phyloP scores from a whole-genome alignment of 2,797 vertebrate genomes.

The Naso thynnoides region DNA sequence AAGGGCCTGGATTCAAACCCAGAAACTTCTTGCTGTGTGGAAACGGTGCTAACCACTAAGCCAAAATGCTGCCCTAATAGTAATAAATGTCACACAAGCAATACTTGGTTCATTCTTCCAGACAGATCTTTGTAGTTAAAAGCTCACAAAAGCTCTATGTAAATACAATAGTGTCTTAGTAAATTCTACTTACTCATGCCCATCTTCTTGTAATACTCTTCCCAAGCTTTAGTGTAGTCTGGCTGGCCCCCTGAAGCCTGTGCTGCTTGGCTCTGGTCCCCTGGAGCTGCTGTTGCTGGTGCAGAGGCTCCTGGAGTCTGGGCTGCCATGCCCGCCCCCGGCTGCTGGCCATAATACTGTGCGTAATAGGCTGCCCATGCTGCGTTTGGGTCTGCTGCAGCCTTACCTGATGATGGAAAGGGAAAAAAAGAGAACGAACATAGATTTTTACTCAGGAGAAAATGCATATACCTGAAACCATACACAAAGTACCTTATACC shows the following conservation, averaged over 20 bases:
- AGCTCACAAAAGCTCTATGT: slow-evolving; percentile 9
- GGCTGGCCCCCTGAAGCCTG: slow-evolving; percentile 87
- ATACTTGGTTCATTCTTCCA: no score
- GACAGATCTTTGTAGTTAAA: not conserved
- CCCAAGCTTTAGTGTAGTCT: slow-evolving; percentile 95
- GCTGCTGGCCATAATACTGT: slow-evolving; percentile 95
- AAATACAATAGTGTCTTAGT: not conserved
- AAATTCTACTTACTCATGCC: slow-evolving; percentile 86
- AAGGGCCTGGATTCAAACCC: no score
- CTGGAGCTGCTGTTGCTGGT: slow-evolving; percentile 70
- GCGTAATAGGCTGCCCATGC: slow-evolving; percentile 97
- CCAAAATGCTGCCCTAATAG: no score
- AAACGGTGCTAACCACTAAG: no score
- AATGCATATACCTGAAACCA: no score
- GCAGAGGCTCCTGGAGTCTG: slow-evolving; percentile 85
- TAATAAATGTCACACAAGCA: not conserved
- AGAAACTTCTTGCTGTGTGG: no score
- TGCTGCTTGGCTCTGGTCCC: slow-evolving; percentile 82
- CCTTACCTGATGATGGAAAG: slow-evolving; percentile 82
- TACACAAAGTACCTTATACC: no score
- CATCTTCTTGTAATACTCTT: slow-evolving; percentile 96
- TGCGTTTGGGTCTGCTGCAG: slow-evolving; percentile 90
- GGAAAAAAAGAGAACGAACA: no score
- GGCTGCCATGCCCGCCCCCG: slow-evolving; percentile 86
- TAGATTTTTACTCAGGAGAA: no score